Percentiles rank a stretch among this genome's conserved stretches.
These are phyloP conservation scores for Eudyptes chrysolophus DNA, from an alignment of 2,113 vertebrate genomes.

Conservation along the genomic window DNA sequence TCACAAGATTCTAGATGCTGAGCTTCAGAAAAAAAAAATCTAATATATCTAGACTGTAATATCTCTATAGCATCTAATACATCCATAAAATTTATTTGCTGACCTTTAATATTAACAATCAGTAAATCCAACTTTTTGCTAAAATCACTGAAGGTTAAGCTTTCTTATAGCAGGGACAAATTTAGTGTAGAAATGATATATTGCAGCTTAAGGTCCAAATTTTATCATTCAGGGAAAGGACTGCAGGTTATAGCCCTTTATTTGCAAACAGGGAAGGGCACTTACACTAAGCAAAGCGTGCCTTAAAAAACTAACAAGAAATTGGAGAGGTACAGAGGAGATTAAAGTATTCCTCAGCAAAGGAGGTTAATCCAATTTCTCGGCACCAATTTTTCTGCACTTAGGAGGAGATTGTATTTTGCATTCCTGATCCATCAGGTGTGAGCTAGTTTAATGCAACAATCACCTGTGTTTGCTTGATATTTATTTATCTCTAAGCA, in stretches of 20 bases:
- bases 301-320: slow-evolving; percentile 22
- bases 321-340: neutral
- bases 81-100: neutral
- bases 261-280: slow-evolving; percentile 42
- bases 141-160: neutral
- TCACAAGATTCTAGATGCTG: neutral
- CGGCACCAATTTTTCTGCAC: neutral
- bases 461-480: neutral
- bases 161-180: neutral
- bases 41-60: neutral
- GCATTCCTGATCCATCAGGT: neutral
- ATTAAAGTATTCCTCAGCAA: slow-evolving; percentile 33
- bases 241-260: neutral
- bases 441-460: neutral
- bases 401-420: slow-evolving; percentile 12
- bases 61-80: neutral
- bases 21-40: neutral
- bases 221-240: neutral
- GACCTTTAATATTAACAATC: neutral
- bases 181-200: neutral
- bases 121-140: neutral
- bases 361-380: slow-evolving; percentile 46
- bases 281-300: neutral
- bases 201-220: neutral
- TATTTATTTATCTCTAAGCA: neutral